These are phyloP conservation scores for Egretta garzetta DNA, from an alignment of 2,113 vertebrate genomes.

Conservation along the genomic window DNA sequence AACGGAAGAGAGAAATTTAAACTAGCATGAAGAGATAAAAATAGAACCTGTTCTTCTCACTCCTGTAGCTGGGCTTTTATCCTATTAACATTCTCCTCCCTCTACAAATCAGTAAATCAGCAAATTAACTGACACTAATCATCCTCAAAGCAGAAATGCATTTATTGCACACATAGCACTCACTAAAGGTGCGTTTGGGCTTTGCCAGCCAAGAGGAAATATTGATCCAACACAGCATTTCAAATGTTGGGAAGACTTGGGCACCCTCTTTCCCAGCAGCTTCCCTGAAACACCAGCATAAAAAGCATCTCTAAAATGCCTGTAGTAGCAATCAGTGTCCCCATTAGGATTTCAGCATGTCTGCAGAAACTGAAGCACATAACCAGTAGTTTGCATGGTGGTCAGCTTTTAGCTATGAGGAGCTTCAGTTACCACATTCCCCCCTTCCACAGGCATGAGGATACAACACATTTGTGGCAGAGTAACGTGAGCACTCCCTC, in stretches of 20 bases:
- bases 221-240: neutral
- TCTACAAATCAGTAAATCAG: neutral
- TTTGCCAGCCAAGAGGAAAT: neutral
- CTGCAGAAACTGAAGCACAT: neutral
- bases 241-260: neutral
- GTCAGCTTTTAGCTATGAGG: neutral
- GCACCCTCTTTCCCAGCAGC: neutral
- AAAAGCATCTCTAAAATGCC: neutral
- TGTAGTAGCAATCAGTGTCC: neutral
- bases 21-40: neutral
- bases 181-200: neutral
- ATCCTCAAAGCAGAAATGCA: neutral
- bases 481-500: neutral
- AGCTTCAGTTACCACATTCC: neutral
- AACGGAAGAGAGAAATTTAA: neutral
- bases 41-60: neutral
- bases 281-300: neutral
- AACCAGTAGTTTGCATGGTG: neutral
- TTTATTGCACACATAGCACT: neutral
- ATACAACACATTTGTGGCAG: conserved; percentile 34
- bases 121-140: neutral
- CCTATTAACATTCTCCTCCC: neutral
- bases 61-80: neutral
- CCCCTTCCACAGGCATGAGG: neutral
- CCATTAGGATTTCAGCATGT: neutral